These are phyloP conservation scores for Canis aureus DNA, from an alignment of 2,113 vertebrate genomes.

Conservation along the genomic window DNA sequence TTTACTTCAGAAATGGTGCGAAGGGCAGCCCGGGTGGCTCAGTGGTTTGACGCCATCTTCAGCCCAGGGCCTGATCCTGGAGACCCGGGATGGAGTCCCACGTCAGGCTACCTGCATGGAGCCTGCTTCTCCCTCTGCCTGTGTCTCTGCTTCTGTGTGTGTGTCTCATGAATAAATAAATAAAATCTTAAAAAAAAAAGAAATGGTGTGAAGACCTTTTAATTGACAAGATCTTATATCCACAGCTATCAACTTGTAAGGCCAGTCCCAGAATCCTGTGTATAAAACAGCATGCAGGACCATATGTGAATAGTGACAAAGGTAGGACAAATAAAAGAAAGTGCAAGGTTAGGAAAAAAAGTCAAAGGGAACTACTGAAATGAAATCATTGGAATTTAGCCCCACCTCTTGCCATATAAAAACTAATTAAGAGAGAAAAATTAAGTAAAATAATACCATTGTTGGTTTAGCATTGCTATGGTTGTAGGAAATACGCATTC, in stretches of 20 bases:
- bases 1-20: neutral
- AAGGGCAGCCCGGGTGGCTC: neutral
- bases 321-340: neutral
- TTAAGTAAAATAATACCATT: neutral
- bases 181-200: neutral
- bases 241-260: neutral
- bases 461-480: neutral
- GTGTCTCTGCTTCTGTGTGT: too few relatives aligned
- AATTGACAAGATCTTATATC: neutral
- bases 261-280: neutral
- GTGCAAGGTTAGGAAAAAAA: neutral
- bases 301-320: neutral
- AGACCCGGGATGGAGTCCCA: too few relatives aligned
- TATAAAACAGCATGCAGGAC: neutral
- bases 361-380: neutral
- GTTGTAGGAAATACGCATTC: neutral
- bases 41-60: too few relatives aligned
- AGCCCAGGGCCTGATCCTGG: too few relatives aligned
- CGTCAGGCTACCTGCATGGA: too few relatives aligned
- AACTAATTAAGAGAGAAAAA: constrained; percentile 41
- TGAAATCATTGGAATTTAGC: neutral
- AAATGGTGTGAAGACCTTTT: constrained; percentile 10
- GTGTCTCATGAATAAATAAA: too few relatives aligned
- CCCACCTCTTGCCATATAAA: neutral
- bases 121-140: too few relatives aligned